Evolutionary conservation across 2,797 vertebrate species (phyloP).

Genomic region (Miichthys miiuy): DNA sequence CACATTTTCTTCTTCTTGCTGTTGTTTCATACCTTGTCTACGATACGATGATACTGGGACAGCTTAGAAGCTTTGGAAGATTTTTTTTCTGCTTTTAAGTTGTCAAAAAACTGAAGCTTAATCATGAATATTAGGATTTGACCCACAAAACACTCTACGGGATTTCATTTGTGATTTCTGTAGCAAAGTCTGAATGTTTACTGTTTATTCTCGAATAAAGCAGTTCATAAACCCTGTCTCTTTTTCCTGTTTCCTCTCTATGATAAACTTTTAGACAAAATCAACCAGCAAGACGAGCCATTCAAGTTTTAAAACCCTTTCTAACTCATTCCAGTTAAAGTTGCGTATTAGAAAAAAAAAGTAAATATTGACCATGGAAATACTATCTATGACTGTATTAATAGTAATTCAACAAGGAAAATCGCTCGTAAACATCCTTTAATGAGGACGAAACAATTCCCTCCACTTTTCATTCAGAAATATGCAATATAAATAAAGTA

Average conservation of each 20-base stretch:
- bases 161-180: conserved; percentile 16
- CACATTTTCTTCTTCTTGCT: not conserved
- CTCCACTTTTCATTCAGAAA: not conserved
- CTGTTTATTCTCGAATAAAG: conserved; percentile 41
- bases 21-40: not conserved
- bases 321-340: not conserved
- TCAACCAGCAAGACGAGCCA: not conserved
- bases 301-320: not conserved
- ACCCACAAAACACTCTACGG: not conserved
- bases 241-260: not conserved
- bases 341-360: too few species aligned
- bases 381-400: not conserved
- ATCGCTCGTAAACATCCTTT: not conserved
- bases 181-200: not conserved
- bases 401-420: not conserved
- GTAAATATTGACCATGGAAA: too few species aligned
- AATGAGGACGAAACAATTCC: not conserved
- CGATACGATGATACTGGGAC: not conserved
- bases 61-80: not conserved
- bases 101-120: not conserved
- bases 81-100: not conserved
- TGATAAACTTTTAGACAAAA: too few species aligned
- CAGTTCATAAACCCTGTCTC: not conserved
- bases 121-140: not conserved
- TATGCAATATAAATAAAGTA: not conserved